phyloP scores from a whole-genome alignment of 2,888 invertebrate genomes.

The Lycia hirtaria region DNA sequence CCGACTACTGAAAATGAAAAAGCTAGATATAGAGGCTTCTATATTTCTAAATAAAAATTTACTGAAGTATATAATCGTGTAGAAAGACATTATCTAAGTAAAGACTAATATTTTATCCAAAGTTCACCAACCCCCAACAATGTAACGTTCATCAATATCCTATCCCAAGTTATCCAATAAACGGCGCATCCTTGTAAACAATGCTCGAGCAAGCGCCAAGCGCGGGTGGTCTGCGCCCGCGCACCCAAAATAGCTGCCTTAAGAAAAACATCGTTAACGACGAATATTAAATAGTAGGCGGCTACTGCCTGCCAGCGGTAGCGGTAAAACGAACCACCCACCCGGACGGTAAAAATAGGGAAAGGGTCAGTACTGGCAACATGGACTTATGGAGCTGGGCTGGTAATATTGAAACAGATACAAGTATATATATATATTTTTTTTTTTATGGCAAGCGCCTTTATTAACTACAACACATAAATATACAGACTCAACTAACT shows the following conservation, averaged over 20 bases:
- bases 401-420: too few relatives aligned
- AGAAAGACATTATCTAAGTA: too few relatives aligned
- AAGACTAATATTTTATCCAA: background rate
- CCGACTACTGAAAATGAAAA: too few relatives aligned
- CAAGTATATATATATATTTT: too few relatives aligned
- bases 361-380: slow-evolving; percentile 56
- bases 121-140: slow-evolving; percentile 21
- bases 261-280: slow-evolving; percentile 82
- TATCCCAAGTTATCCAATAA: slow-evolving; percentile 23
- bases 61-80: too few relatives aligned
- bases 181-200: slow-evolving; percentile 37
- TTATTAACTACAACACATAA: too few relatives aligned
- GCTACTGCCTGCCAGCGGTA: slow-evolving; percentile 69
- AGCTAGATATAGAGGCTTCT: too few relatives aligned
- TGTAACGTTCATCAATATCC: slow-evolving; percentile 13
- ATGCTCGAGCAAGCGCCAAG: slow-evolving; percentile 55
- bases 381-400: slow-evolving; percentile 41
- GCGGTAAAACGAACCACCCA: slow-evolving; percentile 77
- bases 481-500: too few relatives aligned
- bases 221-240: slow-evolving; percentile 75
- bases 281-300: slow-evolving; percentile 78
- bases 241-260: slow-evolving; percentile 71
- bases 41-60: too few relatives aligned
- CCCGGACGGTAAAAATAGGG: slow-evolving; percentile 70
- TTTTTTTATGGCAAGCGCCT: too few relatives aligned